Conservation (phyloP, 2,113 vertebrate genomes). For the Isichthys henryi region DNA sequence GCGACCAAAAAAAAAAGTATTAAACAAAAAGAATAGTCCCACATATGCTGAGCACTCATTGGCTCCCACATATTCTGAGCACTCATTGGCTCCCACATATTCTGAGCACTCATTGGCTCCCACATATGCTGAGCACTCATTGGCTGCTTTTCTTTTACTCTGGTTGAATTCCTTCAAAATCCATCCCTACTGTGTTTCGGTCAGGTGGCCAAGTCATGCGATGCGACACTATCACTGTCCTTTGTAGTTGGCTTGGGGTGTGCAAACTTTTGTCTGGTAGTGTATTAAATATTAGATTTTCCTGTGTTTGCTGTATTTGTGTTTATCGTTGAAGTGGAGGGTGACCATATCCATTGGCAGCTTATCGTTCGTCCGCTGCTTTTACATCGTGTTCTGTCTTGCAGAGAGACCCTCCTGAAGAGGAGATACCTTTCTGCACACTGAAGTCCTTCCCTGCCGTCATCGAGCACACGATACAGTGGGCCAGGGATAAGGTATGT, state of each 20-base stretch:
- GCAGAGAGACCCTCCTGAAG: conserved; percentile 92
- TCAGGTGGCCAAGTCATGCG: not conserved
- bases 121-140: not conserved
- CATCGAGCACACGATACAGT: conserved; percentile 97
- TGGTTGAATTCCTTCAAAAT: not conserved
- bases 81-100: not conserved
- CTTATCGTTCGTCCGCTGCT: not conserved
- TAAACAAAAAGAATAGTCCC: not conserved
- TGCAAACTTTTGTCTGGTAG: not conserved
- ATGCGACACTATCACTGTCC: not conserved
- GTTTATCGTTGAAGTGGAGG: too few species aligned
- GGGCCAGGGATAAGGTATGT: conserved; percentile 94
- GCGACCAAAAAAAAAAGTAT: not conserved
- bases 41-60: not conserved
- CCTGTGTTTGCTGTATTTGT: not conserved
- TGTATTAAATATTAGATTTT: not conserved
- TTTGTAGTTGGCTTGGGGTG: not conserved
- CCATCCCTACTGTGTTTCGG: not conserved
- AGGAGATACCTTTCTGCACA: conserved; percentile 98
- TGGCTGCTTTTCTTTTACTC: not conserved
- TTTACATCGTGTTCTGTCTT: not conserved
- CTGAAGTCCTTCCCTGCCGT: conserved; percentile 95
- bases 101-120: too few species aligned
- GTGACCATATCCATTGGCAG: not conserved
- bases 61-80: too few species aligned